Base-by-base conservation (phyloP, 2,888 invertebrate species). In the Acronicta aceris region DNA sequence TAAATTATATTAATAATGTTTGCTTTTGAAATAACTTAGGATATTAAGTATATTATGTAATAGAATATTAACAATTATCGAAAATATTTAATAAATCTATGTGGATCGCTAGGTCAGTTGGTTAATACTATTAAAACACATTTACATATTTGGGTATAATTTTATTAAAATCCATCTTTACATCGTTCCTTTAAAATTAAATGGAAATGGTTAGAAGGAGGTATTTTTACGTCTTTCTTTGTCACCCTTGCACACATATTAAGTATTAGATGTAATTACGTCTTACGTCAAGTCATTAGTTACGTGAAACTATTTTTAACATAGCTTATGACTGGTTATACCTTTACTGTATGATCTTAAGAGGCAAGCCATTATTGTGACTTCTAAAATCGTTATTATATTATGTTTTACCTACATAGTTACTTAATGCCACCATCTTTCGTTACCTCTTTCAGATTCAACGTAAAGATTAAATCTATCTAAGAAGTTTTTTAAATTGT, bases 141-240 rank as follows among this genome's bases (percentile, higher is more conserved):
- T 67, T 65, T 49, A 51, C 40, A 65, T 64, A 71, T 71, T 82
- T 83, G 79, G 81, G 85, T 86, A 88, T 87, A 90, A 81, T 84
- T 90, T 89, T 90, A 90, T 86, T 90, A 88, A 90, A 89, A 86
- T 86, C 82, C 81, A 78, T 79, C 75, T 74, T 82, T 76, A 81
- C 79, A 78, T 78, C 78, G 76, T 80, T 78, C 80, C 62, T 64
- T 73, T 73, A 71, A 69, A 74, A 72, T 68, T 72, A 72, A 59
- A 73, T 65, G 71, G 71, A 74, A 74, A 72, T 76, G 56, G 49
- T 72, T 60, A 65, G 64, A 59, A 53, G 59, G 50, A 67, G 70
- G 56, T 68, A 69, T 71, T 58, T 38, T 53, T 27, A 71, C 61
- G 16, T 63, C 57, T 59, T 67, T 59, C 41, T 56, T 58, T 55